Evolutionary conservation across 2,113 vertebrate genomes (phyloP).

Genomic region (Miniopterus natalensis): DNA sequence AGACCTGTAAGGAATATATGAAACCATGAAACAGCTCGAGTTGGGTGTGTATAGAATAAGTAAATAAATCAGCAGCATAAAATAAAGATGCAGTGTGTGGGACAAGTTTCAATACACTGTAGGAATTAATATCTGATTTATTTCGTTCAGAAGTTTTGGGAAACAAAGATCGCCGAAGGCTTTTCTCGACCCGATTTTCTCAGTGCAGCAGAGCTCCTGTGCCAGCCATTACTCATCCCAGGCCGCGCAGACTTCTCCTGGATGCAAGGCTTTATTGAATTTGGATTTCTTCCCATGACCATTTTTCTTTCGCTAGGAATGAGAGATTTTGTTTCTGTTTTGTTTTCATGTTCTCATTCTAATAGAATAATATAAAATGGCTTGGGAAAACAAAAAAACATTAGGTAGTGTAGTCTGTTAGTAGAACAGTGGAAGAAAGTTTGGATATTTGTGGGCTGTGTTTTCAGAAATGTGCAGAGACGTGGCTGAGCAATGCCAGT

Average conservation of each 20-base stretch:
- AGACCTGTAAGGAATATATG: background rate
- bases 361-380: background rate
- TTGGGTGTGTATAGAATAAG: background rate
- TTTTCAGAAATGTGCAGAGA: slow-evolving; percentile 7
- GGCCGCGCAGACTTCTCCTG: background rate
- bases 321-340: background rate
- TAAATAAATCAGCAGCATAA: background rate
- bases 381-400: background rate
- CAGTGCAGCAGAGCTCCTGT: background rate
- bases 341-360: background rate
- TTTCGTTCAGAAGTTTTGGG: background rate
- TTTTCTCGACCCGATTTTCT: background rate
- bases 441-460: background rate
- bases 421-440: too few relatives aligned
- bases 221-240: background rate
- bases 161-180: background rate
- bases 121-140: background rate
- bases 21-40: background rate
- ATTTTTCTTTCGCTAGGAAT: background rate
- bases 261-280: background rate
- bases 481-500: background rate
- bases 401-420: background rate
- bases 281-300: background rate
- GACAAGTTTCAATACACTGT: background rate
- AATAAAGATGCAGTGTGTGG: background rate